Evolutionary conservation across 2,888 invertebrate genomes (phyloP).

Genomic region (Polyploca ridens): DNA sequence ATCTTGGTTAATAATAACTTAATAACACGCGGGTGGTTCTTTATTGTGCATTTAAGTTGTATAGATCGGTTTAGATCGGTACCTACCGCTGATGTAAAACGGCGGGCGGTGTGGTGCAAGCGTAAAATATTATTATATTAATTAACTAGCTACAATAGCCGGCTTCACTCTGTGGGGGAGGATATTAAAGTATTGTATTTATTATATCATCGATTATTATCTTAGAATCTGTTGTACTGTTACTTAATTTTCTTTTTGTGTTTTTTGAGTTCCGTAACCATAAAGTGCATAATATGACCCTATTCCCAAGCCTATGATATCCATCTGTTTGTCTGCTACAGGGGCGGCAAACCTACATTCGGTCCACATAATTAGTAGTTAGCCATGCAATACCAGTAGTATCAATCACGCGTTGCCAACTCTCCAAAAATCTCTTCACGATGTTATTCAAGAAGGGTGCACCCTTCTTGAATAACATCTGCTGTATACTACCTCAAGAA

Average conservation of each 20-base stretch:
- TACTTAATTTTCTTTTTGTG: neutral
- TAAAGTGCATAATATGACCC: no score
- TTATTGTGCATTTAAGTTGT: neutral
- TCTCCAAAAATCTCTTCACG: no score
- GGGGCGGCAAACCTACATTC: no score
- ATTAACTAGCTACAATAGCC: neutral
- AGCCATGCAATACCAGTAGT: no score
- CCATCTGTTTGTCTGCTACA: no score
- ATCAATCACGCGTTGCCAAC: no score
- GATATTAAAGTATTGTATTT: neutral
- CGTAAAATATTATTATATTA: slow-evolving; percentile 9
- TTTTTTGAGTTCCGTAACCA: no score
- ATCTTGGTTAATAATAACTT: slow-evolving; percentile 5
- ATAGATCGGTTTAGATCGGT: slow-evolving; percentile 6
- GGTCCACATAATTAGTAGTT: no score
- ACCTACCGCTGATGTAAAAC: slow-evolving; percentile 2
- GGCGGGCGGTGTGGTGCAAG: slow-evolving; percentile 6
- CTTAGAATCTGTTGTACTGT: neutral
- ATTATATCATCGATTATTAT: neutral
- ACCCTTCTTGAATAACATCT: no score
- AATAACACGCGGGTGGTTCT: neutral
- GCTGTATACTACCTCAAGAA: no score
- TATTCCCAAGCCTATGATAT: no score
- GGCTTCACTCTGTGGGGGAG: neutral
- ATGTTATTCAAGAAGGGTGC: no score